Conservation (phyloP, 2,113 vertebrate genomes). For the Nanorana parkeri region DNA sequence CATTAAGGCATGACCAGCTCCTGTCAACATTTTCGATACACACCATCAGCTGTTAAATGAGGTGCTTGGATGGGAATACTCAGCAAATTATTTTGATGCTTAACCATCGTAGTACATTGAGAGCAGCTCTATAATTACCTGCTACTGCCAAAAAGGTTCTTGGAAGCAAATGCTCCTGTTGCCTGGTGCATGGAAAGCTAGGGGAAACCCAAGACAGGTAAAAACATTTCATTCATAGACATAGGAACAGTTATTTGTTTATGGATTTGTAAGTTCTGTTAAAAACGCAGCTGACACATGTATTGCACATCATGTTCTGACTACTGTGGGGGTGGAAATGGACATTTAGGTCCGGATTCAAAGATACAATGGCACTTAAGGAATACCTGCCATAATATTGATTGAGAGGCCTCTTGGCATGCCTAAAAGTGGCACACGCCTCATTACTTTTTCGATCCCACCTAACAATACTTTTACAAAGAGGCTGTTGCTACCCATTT, state of each 20-base stretch:
- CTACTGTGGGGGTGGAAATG: too few relatives aligned
- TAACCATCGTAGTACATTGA: constrained; percentile 48
- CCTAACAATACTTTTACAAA: too few relatives aligned
- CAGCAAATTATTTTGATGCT: constrained; percentile 56
- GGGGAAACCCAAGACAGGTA: neutral
- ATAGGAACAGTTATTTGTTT: neutral
- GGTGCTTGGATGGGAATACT: constrained; percentile 55
- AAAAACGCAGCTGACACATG: too few relatives aligned
- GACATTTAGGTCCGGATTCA: too few relatives aligned
- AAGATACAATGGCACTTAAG: too few relatives aligned
- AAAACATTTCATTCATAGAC: neutral
- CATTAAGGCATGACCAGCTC: constrained; percentile 53
- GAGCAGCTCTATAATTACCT: constrained; percentile 35
- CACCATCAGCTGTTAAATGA: constrained; percentile 56
- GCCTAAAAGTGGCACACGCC: too few relatives aligned
- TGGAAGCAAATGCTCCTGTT: constrained; percentile 11
- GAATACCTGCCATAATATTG: too few relatives aligned
- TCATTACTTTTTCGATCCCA: too few relatives aligned
- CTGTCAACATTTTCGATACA: constrained; percentile 57
- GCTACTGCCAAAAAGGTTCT: constrained; percentile 41
- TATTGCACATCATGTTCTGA: too few relatives aligned
- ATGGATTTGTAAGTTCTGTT: neutral
- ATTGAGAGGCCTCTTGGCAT: too few relatives aligned
- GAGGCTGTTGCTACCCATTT: too few relatives aligned
- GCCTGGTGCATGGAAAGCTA: constrained; percentile 11